These are phyloP conservation scores for Tachystola acroxantha DNA, from an alignment of 2,888 invertebrate species.

Conservation along the genomic window DNA sequence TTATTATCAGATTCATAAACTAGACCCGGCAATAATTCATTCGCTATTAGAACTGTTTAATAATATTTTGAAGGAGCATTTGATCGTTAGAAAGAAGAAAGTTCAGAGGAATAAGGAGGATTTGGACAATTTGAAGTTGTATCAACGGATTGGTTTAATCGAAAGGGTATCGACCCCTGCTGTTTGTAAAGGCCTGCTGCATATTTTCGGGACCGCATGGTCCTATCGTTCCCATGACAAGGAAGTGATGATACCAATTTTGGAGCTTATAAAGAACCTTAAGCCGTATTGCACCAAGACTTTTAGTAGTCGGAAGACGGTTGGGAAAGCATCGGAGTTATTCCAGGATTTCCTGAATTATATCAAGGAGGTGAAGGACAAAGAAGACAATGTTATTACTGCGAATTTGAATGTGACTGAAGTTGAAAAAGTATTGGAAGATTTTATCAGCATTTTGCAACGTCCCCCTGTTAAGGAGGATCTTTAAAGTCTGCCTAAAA, in stretches of 20 bases:
- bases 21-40: conserved; percentile 36
- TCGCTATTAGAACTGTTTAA: conserved; percentile 49
- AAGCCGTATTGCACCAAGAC: conserved; percentile 42
- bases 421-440: conserved; percentile 27
- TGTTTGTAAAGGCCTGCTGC: conserved; percentile 49
- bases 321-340: conserved; percentile 27
- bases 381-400: conserved; percentile 12
- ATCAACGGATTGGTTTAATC: conserved; percentile 51
- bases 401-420: conserved; percentile 30
- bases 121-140: conserved; percentile 31
- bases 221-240: conserved; percentile 26
- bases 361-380: conserved; percentile 21
- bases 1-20: conserved; percentile 44
- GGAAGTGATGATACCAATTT: conserved; percentile 28
- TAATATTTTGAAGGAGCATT: conserved; percentile 52
- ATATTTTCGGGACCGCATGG: conserved; percentile 38
- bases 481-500: too few species aligned
- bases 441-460: conserved; percentile 34
- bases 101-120: conserved; percentile 25
- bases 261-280: conserved; percentile 41
- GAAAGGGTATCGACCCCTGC: conserved; percentile 42
- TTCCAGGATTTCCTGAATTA: conserved; percentile 33
- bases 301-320: conserved; percentile 28
- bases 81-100: conserved; percentile 28
- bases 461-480: conserved; percentile 33